These are phyloP conservation scores for Tetragnatha montana DNA, from an alignment of 2,888 invertebrate species.

Conservation along the genomic window DNA sequence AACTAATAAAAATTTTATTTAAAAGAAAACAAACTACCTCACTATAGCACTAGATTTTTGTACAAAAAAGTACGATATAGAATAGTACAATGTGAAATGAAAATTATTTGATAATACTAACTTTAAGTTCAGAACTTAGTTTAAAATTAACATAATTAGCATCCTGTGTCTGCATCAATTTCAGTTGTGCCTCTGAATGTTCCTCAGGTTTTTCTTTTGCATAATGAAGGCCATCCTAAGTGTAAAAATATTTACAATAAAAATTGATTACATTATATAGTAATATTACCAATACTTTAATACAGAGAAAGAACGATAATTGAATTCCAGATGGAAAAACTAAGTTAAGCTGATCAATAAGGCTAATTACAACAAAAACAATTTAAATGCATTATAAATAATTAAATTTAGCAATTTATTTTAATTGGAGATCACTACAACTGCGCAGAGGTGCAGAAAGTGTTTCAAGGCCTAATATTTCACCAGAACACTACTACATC, in stretches of 20 bases:
- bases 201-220: constrained; percentile 84
- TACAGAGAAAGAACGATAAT: too few species aligned
- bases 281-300: too few species aligned
- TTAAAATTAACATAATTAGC: constrained; percentile 92
- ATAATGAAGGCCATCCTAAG: constrained; percentile 79
- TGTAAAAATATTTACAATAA: neutral
- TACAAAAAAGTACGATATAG: neutral
- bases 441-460: too few species aligned
- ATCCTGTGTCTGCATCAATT: constrained; percentile 93
- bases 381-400: too few species aligned
- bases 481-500: too few species aligned
- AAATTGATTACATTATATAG: neutral
- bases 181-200: constrained; percentile 86
- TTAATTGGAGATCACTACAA: too few species aligned
- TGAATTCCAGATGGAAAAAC: neutral
- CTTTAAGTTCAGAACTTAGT: constrained; percentile 86
- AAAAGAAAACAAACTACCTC: neutral
- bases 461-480: too few species aligned
- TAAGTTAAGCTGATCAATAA: neutral
- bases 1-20: neutral
- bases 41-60: neutral
- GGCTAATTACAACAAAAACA: too few species aligned
- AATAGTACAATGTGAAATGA: too few species aligned
- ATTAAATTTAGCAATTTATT: too few species aligned
- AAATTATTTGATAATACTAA: constrained; percentile 71